Conservation (phyloP, 2,113 vertebrate species). For the Podarcis muralis region DNA sequence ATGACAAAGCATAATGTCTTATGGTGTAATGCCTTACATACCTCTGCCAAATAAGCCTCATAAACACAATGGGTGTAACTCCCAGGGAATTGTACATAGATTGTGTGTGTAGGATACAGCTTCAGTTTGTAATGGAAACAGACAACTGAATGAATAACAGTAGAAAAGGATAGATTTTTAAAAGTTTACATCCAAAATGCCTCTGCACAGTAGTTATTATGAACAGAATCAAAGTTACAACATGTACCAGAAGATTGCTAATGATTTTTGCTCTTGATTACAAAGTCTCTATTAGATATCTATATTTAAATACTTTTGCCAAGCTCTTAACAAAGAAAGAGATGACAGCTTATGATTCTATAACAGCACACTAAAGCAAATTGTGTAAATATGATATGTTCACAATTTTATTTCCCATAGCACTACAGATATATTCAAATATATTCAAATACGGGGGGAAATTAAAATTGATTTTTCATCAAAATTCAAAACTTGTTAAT, state of each 20-base stretch:
- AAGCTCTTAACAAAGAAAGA: slow-evolving; percentile 35
- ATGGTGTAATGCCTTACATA: no score
- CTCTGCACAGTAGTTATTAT: slow-evolving; percentile 38
- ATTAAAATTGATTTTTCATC: neutral
- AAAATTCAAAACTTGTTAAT: slow-evolving; percentile 26
- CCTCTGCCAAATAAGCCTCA: no score
- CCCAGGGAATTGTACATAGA: no score
- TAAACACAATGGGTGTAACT: no score
- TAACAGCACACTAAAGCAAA: slow-evolving; percentile 24
- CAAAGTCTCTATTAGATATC: slow-evolving; percentile 21
- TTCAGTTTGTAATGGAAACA: neutral
- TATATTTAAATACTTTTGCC: slow-evolving; percentile 52
- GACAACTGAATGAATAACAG: neutral
- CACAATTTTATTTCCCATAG: slow-evolving; percentile 1
- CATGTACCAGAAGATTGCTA: slow-evolving; percentile 12
- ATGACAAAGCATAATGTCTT: no score
- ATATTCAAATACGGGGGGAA: slow-evolving; percentile 7
- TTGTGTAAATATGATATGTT: slow-evolving; percentile 17
- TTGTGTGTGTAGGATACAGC: no score
- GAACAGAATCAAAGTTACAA: slow-evolving; percentile 38
- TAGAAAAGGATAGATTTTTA: slow-evolving; percentile 62
- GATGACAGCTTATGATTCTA: slow-evolving; percentile 15
- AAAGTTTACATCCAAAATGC: slow-evolving; percentile 49
- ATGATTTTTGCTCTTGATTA: slow-evolving; percentile 13
- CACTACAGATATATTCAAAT: slow-evolving; percentile 29